Evolutionary conservation across 2,797 vertebrate species (phyloP), one percentile per base, ranked within the genome.

Genomic region (Coracias cyanogaster): DNA sequence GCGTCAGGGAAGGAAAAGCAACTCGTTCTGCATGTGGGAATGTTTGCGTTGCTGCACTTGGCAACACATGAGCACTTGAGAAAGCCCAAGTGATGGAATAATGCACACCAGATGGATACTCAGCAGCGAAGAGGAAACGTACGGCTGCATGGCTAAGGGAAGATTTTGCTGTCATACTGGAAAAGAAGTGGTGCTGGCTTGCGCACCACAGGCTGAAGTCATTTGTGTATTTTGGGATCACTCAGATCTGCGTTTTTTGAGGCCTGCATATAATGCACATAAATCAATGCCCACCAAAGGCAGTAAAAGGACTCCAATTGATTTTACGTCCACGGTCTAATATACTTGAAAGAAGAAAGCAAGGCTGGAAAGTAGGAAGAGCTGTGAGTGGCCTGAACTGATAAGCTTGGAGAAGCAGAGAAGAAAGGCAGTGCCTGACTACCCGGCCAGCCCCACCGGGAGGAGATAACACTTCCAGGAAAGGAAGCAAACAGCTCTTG

Each of bases 21-120:
- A 60, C 77, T 90, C 58, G 18, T 57, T 58, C 61, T 45, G 45
- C 72, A 67, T 29, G 71, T 24, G 22, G 64, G 28, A 73, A 87
- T 48, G 48, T 67, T 37, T 67, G 76, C 4, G 6, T 74, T 66
- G 25, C 85, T 71, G 80, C 72, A 45, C 80, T 45, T 91, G 93
- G 89, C 87, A 94, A 46, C 26, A 46, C 52, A 35, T 5, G 29
- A 85, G 81, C 72, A 76, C 72, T 87, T 24, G 46, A 94, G 86
- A 81, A 86, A 93, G 77, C 66, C 81, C 89, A 58, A 94, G 87
- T 26, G 87, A 41, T 49, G 80, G 85, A 93, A 91, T 76, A 94
- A 97, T 81, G 89, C 10, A 2, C 43, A 86, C 80, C 96, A 96
- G 95, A 96, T 94, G 96, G 95, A 93, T 80, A 71, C 88, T 88